Evolutionary conservation across 2,113 vertebrate genomes (phyloP).

Genomic region (Clarias magur): DNA sequence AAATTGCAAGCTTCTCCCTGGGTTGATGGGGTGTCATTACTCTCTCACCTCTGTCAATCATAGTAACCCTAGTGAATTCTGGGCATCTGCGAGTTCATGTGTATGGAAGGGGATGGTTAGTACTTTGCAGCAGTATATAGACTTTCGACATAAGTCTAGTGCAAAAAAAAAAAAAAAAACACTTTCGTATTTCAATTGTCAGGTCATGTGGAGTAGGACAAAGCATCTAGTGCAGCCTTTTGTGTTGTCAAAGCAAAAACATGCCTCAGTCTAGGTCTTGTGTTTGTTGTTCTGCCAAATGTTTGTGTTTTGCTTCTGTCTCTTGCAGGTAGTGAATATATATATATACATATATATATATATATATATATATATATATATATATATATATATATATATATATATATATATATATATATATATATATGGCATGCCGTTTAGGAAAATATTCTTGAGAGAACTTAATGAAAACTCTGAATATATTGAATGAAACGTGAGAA

Average conservation of each 20-base stretch:
- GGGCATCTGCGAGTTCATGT: not conserved
- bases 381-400: too few relatives aligned
- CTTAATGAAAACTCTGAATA: too few relatives aligned
- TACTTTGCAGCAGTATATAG: not conserved
- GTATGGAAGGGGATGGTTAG: not conserved
- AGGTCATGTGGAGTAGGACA: conserved; percentile 8
- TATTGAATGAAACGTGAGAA: too few relatives aligned
- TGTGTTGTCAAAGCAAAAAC: not conserved
- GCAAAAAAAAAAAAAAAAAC: not conserved
- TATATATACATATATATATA: too few relatives aligned
- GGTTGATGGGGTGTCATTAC: not conserved
- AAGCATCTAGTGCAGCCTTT: conserved; percentile 8
- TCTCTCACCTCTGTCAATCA: not conserved
- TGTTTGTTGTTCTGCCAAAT: conserved; percentile 24
- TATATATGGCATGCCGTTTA: too few relatives aligned
- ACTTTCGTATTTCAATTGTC: not conserved
- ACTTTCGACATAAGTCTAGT: not conserved
- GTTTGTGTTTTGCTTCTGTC: not conserved
- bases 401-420: too few relatives aligned
- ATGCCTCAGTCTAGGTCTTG: not conserved
- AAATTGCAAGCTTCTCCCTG: not conserved
- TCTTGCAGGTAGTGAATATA: not conserved
- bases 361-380: too few relatives aligned
- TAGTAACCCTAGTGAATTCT: not conserved
- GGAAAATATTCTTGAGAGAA: too few relatives aligned